Evolutionary conservation across 2,797 vertebrate species (phyloP), one percentile per base, ranked within the genome.

Genomic region (Myotis myotis): DNA sequence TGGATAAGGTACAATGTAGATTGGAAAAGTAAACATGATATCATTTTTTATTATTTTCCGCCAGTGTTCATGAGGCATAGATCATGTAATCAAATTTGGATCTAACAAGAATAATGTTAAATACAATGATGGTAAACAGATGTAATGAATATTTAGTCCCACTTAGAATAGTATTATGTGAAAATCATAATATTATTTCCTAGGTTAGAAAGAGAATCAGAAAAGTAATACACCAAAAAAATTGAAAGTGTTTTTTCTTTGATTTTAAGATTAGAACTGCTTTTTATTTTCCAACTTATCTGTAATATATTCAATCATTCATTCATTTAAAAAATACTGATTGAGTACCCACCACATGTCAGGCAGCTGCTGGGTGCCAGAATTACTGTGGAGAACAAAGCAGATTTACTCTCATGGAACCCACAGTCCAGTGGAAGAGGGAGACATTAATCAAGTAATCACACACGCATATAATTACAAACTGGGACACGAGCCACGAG

Each of bases 71-170:
- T 36, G 30, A 87, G 57, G 41, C 10, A 28, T 6, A 41, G 6
- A 85, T 60, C 53, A 72, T 30, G 57, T 3, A 15, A 8, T 30
- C 51, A 28, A 51, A 36, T 41, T 38, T n/a, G 64, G 25, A 8
- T n/a, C 70, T 75, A 78, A 93, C 51, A 44, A 94, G 47, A 44
- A 78, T 20, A 87, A 66, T 8, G 7, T 70, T 96, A 79, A 74
- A 78, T 74, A 83, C 91, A 87, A 84, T 72, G 8, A 91, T 49
- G 22, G 4, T 30, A 89, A 95, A 82, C 38, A 60, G 74, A 82
- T 25, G 62, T 33, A 44, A 81, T 57, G 11, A 41, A 5, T 30
- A 70, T 89, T 89, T 62, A 85, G 71, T 51, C 38, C 49, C 95
- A 23, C 75, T 76, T 83, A 71, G 20, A 82, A 41, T 66, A 64